Evolutionary conservation across 2,888 invertebrate species (phyloP).

Genomic region (Pachydiplax longipennis): DNA sequence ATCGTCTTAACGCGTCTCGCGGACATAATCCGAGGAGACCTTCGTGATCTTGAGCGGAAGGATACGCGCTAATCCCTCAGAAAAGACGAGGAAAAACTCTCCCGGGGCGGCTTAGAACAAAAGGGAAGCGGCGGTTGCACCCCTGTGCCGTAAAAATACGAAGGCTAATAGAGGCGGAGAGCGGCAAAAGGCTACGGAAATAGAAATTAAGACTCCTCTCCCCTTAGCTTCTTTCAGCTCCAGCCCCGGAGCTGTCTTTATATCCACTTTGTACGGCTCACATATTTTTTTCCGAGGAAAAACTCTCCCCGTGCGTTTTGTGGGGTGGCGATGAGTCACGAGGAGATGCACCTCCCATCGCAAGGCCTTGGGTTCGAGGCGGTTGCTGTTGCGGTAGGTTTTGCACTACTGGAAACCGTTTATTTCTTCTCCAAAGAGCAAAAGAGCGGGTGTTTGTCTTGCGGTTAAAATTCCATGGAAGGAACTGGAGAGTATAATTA

Average conservation of each 20-base stretch:
- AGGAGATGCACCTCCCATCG: not conserved
- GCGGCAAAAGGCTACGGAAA: slow-evolving; percentile 27
- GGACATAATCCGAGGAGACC: not conserved
- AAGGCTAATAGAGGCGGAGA: slow-evolving; percentile 28
- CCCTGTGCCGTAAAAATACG: slow-evolving; percentile 35
- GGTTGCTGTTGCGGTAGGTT: not conserved
- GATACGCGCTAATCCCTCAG: not conserved
- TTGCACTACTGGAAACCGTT: not conserved
- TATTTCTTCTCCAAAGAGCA: too few species aligned
- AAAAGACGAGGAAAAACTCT: not conserved
- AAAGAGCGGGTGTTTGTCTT: too few species aligned
- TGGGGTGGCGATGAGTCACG: not conserved
- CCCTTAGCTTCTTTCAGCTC: not conserved
- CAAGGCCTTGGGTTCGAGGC: not conserved
- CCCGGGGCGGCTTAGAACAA: not conserved
- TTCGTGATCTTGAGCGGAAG: not conserved
- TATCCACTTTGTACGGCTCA: not conserved
- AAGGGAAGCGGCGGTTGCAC: not conserved
- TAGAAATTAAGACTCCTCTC: slow-evolving; percentile 17
- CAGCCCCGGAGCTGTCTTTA: not conserved
- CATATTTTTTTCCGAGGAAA: not conserved
- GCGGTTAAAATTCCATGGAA: too few species aligned
- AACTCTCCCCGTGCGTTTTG: not conserved
- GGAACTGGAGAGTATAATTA: too few species aligned
- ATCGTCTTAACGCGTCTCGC: not conserved